Base-by-base conservation (phyloP, 37 sponge, comb jelly and placozoan genomes). In the Lycopodina hypogea region DNA sequence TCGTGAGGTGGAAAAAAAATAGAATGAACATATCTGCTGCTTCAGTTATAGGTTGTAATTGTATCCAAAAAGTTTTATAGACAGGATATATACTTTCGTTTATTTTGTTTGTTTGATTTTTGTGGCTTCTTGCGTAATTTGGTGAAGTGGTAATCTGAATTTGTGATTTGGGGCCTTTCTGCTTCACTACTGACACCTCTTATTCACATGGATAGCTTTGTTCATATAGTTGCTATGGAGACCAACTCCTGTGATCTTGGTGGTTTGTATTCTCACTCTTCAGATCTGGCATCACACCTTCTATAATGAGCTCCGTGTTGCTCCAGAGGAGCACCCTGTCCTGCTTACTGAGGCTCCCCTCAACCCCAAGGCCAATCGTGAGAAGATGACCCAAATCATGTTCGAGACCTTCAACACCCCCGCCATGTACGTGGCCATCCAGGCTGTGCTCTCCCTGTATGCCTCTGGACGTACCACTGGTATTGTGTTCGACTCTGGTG, bases 311-410 rank as follows among this genome's bases (percentile, higher is more conserved):
- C 90, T 98, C 37, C 94, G 99, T 74, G 99, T 98, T 1, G 96
- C 99, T 68, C 99, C 99, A 23, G 99, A 98, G 86, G 99, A 98
- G 83, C 99, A 98, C 81, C 99, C 99, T 28, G 99, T 98, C 19
- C 90, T 98, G 62, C 86, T 98, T 77, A 98, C 99, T 18, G 99
- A 98, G 83, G 99, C 99, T 70, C 96, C 99, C 75, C 99, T 98
- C 86, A 98, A 98, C 90, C 99, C 99, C 84, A 98, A 98, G 87
- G 99, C 99, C 81, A 96, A 98, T 89, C 81, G 99, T 58, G 99
- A 98, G 82, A 98, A 98, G 92, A 98, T 98, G 99, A 98, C 99
- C 72, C 99, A 98, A 85, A 98, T 98, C 96, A 98, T 98, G 99
- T 98, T 98, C 84, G 99, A 98, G 90, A 93, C 96, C 79, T 98